These are phyloP conservation scores for Grammomys dolichurus DNA, from an alignment of 2,113 vertebrate species.

Conservation along the genomic window DNA sequence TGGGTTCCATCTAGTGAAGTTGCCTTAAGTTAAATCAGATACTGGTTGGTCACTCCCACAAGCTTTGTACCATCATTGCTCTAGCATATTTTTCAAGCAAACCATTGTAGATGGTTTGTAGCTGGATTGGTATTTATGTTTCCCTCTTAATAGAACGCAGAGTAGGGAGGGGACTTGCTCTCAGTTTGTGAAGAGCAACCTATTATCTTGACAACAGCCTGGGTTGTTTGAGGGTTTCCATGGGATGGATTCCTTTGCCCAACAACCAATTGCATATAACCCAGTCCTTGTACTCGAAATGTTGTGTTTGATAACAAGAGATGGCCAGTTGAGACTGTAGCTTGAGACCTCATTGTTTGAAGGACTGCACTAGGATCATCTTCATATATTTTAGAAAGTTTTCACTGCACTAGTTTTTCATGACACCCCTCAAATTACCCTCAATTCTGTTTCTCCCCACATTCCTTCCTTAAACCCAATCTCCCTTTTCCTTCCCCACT, in stretches of 20 bases:
- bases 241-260: background rate
- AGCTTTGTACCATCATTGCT: background rate
- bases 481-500: background rate
- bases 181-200: background rate
- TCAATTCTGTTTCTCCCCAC: background rate
- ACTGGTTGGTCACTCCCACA: background rate
- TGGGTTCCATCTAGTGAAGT: background rate
- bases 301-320: background rate
- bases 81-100: background rate
- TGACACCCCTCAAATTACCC: background rate
- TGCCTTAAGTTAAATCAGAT: background rate
- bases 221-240: background rate
- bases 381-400: background rate
- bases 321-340: background rate
- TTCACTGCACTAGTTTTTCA: background rate
- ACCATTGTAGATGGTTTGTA: background rate
- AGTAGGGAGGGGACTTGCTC: background rate
- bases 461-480: background rate
- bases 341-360: background rate
- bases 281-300: background rate
- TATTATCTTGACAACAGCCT: background rate
- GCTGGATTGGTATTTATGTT: background rate
- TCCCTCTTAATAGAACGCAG: background rate
- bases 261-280: background rate
- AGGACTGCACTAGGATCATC: background rate